Evolutionary conservation across 2,888 invertebrate genomes (phyloP).

Genomic region (Keiferia lycopersicella): DNA sequence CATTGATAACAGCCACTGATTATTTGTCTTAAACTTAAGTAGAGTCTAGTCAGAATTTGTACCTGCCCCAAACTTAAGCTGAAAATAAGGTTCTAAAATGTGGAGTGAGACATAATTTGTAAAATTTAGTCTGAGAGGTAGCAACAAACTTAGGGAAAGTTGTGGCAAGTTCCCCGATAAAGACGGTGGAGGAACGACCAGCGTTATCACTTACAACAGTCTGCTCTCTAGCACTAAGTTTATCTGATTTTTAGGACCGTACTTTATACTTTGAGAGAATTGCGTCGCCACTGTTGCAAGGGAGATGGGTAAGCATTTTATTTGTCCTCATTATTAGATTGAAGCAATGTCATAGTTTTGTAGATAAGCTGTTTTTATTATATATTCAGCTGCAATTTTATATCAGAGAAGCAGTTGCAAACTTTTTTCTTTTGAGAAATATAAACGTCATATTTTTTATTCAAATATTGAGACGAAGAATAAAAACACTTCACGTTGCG

Average conservation of each 20-base stretch:
- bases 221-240: not conserved
- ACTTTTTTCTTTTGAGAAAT: no score
- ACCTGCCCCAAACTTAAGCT: not conserved
- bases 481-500: no score
- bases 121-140: not conserved
- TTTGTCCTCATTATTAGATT: no score
- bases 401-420: no score
- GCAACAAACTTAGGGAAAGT: conserved; percentile 12
- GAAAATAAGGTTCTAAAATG: not conserved
- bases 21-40: not conserved
- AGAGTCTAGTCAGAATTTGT: not conserved
- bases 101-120: conserved; percentile 10
- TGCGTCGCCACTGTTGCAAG: not conserved
- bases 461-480: no score
- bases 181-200: conserved; percentile 10
- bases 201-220: conserved; percentile 6
- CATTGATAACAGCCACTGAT: no score
- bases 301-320: not conserved
- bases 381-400: no score
- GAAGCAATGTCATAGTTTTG: no score
- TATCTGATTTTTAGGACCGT: conserved; percentile 6
- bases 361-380: no score
- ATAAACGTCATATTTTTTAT: no score
- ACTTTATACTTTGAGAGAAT: not conserved
- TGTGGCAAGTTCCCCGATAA: conserved; percentile 12